phyloP scores from a whole-genome alignment of 2,888 invertebrate genomes.

The Caenorhabditis sp. region DNA sequence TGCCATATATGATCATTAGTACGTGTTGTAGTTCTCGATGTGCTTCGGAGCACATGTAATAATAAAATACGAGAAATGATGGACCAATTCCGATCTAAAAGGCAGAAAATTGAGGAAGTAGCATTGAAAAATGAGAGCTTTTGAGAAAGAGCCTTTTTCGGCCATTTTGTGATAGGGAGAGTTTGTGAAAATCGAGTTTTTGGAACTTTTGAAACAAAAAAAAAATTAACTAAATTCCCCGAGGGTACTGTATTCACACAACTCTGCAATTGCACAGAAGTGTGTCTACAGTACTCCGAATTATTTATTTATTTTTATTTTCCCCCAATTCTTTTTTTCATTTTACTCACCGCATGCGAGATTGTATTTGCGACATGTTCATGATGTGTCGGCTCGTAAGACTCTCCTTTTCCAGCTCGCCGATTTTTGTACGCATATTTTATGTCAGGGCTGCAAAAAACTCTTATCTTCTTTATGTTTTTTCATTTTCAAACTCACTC shows the following conservation, averaged over 20 bases:
- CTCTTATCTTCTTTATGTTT: neutral
- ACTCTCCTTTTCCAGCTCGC: conserved; percentile 56
- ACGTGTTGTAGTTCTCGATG: conserved; percentile 60
- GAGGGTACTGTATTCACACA: too few species aligned
- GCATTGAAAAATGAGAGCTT: too few species aligned
- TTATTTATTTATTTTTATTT: too few species aligned
- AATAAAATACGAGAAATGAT: conserved; percentile 49
- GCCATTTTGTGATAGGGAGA: too few species aligned
- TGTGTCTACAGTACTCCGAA: too few species aligned
- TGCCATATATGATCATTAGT: conserved; percentile 61
- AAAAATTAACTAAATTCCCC: too few species aligned
- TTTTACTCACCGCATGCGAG: conserved; percentile 55
- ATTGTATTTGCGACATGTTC: conserved; percentile 66
- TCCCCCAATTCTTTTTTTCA: too few species aligned
- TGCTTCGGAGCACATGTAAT: conserved; percentile 46
- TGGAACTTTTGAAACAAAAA: too few species aligned
- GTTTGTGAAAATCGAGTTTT: too few species aligned
- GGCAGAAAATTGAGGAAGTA: neutral
- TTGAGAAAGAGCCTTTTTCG: too few species aligned
- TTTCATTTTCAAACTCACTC: conserved; percentile 29
- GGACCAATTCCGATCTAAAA: conserved; percentile 62
- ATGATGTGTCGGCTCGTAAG: conserved; percentile 65
- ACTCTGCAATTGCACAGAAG: too few species aligned
- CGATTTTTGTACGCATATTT: conserved; percentile 57
- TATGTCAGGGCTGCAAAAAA: conserved; percentile 36